Base-by-base conservation (phyloP, 2,797 vertebrate genomes). In the Lutjanus campechanus region DNA sequence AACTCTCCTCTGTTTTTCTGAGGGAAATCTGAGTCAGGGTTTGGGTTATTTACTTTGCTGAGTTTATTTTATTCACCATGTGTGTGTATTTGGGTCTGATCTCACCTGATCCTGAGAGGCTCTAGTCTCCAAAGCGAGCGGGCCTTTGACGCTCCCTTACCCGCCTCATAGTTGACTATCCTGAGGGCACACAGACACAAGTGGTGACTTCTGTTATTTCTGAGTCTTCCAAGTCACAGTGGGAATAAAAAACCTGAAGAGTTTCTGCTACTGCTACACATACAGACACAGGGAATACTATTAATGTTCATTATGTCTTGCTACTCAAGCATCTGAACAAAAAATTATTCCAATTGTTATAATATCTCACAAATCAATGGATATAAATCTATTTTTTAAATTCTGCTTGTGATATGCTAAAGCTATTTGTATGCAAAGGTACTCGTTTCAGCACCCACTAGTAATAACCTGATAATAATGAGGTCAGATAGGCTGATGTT, bases 101-200 rank as follows among this genome's bases (percentile, higher is more conserved):
- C 85, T 90, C 94, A 99, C 98, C 98, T 99, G 95, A 99, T 98
- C 86, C 97, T 96, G 88, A 99, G 97, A 67, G 98, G 98, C 92
- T 99, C 98, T 89, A 99, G 89, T 95, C 98, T 97, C 98, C 98
- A 99, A 65, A 99, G 93, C 4, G 98, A 99, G 70, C 98, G 96
- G 77, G 98, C 98, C 89, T 86, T 95, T 10, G 95, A 96, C 0
- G 96, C 97, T 81, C 97, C 97, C 94, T 97, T 98, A 11, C 98
- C 97, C 0, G 97, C 95, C 94, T 99, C 98, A 85, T 98, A 99
- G 93, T 98, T 97, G 62, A 98, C 95, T 85, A 96, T 95, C 92
- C 98, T 99, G 93, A 2, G 61, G 82, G 82, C 76, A 95, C 72
- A 94, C 77, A 44, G 8, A 83, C 36, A 85, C 15, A 65, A 25